Evolutionary conservation across 1,140 invertebrate species (phyloP).

Genomic region (Sminthurides bifidus): DNA sequence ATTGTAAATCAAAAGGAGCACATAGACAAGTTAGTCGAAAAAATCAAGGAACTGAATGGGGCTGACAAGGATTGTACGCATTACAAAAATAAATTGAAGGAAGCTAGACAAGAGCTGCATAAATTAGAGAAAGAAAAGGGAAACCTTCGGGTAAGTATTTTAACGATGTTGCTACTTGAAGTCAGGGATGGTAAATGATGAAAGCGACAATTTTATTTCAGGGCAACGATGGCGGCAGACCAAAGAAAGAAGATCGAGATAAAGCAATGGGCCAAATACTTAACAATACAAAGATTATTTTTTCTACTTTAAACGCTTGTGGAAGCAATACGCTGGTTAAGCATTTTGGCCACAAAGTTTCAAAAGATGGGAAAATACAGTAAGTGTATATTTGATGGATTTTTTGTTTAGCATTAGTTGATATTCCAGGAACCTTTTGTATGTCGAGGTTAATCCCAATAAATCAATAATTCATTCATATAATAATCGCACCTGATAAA

Average conservation of each 20-base stretch:
- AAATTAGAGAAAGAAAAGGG: background rate
- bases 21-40: background rate
- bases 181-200: background rate
- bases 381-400: too few relatives aligned
- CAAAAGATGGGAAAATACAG: slow-evolving; percentile 1
- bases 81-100: background rate
- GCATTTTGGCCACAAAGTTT: background rate
- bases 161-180: background rate
- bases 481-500: background rate
- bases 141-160: background rate
- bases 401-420: too few relatives aligned
- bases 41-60: background rate
- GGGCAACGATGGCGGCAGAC: background rate
- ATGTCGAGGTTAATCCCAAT: too few relatives aligned
- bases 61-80: background rate
- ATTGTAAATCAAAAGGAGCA: background rate
- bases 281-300: slow-evolving; percentile 5
- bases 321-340: too few relatives aligned
- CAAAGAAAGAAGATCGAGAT: background rate
- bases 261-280: background rate
- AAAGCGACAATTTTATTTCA: background rate
- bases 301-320: slow-evolving; percentile 15
- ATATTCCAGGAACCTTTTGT: too few relatives aligned
- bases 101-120: background rate
- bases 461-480: too few relatives aligned